Base-by-base conservation (phyloP, 2,888 invertebrate species). In the Sepiola atlantica region DNA sequence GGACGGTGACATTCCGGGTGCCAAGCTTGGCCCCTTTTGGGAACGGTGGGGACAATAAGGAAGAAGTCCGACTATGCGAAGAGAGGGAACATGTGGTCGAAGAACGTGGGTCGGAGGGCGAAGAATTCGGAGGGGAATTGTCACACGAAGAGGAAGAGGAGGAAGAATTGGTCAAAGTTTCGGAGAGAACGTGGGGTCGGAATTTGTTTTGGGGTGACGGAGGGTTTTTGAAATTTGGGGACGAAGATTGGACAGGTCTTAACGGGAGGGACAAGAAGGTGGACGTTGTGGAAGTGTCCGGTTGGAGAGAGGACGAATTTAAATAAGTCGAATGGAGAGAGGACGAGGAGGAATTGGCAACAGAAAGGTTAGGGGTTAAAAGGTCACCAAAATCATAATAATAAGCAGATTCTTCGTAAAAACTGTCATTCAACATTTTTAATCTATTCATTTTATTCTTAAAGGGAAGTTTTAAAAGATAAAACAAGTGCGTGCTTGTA, bases 401-500 rank as follows among this genome's bases (percentile, higher is more conserved):
- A 91, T 92, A 92, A 28, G 45, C 92, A 6, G 45, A n/a, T 24
- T 92, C 92, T n/a, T 92, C 92, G 45, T 92, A 92, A 55, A 92
- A 92, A 45, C 92, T 92, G 10, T 92, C 92, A 35, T 92, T 54
- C 55, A 92, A 35, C 92, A 92, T 92, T 32, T 92, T 92, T 35
- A 92, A 55, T 54, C 45, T 54, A 28, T 92, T 92, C 92, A 92
- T 92, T 55, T 45, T 28, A 54, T 54, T 45, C 24, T 6, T 24
- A 20, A 28, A 45, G 16, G 1, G 20, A n/a, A n/a, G n/a, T n/a
- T n/a, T n/a, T n/a, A n/a, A n/a, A n/a, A n/a, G n/a, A n/a, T n/a
- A n/a, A n/a, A 54, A 92, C 10, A 21, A 54, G 24, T 24, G 35
- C 32, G 20, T 20, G 10, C 6, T 28, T 24, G n/a, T n/a, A n/a